Evolutionary conservation across 2,113 vertebrate genomes (phyloP).

Genomic region (Todiramphus chloris): DNA sequence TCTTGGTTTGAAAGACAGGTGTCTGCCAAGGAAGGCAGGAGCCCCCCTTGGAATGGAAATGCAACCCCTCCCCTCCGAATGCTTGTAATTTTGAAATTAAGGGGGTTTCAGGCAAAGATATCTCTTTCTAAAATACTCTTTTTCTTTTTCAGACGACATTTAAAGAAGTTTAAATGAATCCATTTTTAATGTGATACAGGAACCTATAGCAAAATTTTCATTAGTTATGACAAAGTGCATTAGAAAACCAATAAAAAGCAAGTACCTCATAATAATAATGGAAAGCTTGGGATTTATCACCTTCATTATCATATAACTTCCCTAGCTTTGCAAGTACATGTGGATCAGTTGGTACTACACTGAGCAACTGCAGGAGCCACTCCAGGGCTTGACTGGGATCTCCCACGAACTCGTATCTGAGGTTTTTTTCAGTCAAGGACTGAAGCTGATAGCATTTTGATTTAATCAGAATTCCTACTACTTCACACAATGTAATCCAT

Average conservation of each 20-base stretch:
- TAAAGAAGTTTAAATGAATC: background rate
- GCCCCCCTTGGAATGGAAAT: too few relatives aligned
- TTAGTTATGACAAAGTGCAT: background rate
- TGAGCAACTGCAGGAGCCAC: constrained; percentile 93
- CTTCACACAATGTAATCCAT: background rate
- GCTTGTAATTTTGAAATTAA: too few relatives aligned
- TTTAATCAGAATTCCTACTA: background rate
- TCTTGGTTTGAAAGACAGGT: too few relatives aligned
- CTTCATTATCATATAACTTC: constrained; percentile 86
- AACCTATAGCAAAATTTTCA: background rate
- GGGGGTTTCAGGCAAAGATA: too few relatives aligned
- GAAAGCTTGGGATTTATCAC: constrained; percentile 95
- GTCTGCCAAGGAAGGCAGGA: too few relatives aligned
- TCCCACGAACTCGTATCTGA: constrained; percentile 89
- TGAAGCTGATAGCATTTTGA: background rate
- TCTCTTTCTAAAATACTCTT: background rate
- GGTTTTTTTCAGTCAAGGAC: constrained; percentile 75
- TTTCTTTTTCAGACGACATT: background rate
- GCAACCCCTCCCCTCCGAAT: too few relatives aligned
- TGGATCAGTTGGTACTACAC: constrained; percentile 90
- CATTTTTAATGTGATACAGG: background rate
- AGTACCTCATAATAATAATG: constrained; percentile 93
- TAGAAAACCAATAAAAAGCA: background rate
- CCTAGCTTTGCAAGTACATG: constrained; percentile 88
- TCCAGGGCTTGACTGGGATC: constrained; percentile 91